Evolutionary conservation across 2,888 invertebrate genomes (phyloP), one percentile per base, ranked within the genome.

Genomic region (Bedellia somnulentella): DNA sequence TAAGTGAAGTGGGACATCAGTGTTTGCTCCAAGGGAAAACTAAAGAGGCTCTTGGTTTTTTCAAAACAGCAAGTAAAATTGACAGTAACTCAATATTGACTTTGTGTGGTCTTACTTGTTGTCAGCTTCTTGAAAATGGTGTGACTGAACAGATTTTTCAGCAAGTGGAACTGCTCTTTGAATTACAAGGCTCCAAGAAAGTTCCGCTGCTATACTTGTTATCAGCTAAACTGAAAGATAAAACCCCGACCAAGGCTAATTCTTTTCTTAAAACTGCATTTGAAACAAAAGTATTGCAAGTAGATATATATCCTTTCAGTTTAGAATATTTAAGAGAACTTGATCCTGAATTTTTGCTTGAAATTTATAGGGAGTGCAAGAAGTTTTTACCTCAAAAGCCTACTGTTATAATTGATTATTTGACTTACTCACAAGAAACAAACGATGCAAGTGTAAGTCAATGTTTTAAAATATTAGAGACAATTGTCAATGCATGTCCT

Each of bases 291-390:
- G 40, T 67, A 23, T 38, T 49, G 1, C 41, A 47, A 27, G 63
- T 64, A 0, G 55, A 57, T 33, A 75, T 71, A 1, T 57, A 83
- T 35, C 81, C 87, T 0, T 89, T 87, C 47, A 89, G 93, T 11
- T 76, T 85, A 14, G 75, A 80, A 4, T 93, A 93, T 57, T 77
- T 93, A 24, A 79, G 80, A 36, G 62, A 78, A 28, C 70, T 97
- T 27, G 89, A 97, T 64, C 91, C 94, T 1, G 90, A 93, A 59
- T 89, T 96, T 49, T 70, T 94, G 32, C 55, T 94, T 9, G 85
- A 88, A 43, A 79, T 94, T 9, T 85, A 86, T 29, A 81, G 82
- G 35, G 87, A 90, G 46, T 86, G 88, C 47, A 79, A 93, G 34
- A 78, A 82, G 32, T 87, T 87, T 48, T 77, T 87, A 45, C 87